Conservation (phyloP, 2,888 invertebrate species). For the Lochmaea capreae region DNA sequence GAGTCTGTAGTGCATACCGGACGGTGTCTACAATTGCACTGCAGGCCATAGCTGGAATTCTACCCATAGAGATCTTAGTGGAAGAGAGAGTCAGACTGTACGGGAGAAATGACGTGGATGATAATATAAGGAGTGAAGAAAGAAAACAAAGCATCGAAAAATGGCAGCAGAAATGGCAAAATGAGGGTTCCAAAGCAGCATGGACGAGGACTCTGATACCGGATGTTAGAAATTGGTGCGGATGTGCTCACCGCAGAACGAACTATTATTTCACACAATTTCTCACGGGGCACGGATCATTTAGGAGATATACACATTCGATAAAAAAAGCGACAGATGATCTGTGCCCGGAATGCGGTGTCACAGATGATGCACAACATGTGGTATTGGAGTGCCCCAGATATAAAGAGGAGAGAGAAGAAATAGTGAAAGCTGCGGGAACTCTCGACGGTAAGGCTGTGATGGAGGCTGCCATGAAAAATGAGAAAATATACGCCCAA, state of each 20-base stretch:
- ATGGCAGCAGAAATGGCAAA: constrained; percentile 23
- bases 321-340: neutral
- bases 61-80: neutral
- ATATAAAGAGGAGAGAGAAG: too few relatives aligned
- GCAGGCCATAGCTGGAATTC: neutral
- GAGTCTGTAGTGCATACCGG: neutral
- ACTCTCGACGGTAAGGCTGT: neutral
- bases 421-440: neutral
- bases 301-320: neutral
- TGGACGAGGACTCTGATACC: constrained; percentile 25
- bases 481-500: too few relatives aligned
- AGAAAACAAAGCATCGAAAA: neutral
- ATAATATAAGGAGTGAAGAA: neutral
- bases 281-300: neutral
- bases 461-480: too few relatives aligned
- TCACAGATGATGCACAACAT: neutral
- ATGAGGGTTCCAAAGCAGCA: neutral
- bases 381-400: neutral
- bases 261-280: constrained; percentile 1
- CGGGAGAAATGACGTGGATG: neutral
- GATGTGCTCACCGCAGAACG: constrained; percentile 12
- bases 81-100: neutral
- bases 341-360: neutral
- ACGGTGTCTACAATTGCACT: neutral
- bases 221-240: constrained; percentile 2